A percentile compares a stretch with the other conserved stretches of the same genome.
These are phyloP conservation scores for Maniola jurtina DNA, from an alignment of 1,140 invertebrate species.

Conservation along the genomic window DNA sequence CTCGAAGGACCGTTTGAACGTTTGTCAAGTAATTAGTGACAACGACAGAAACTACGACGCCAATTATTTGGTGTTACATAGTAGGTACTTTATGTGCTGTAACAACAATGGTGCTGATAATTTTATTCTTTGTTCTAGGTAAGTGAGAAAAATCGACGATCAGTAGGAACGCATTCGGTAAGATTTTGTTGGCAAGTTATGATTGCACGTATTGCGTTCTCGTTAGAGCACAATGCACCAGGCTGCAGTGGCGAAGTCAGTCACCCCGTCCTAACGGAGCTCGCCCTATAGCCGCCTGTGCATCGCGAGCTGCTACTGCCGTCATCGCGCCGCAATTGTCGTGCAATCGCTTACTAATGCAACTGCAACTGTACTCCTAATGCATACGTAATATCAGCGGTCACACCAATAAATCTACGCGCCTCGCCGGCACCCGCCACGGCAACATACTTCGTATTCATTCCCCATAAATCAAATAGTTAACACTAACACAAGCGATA, in stretches of 20 bases:
- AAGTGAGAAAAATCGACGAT: conserved; percentile 28
- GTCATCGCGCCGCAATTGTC: conserved; percentile 67
- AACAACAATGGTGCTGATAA: background rate
- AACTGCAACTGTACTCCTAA: conserved; percentile 54
- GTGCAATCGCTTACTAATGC: conserved; percentile 70
- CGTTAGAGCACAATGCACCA: conserved; percentile 77
- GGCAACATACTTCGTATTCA: conserved; percentile 16
- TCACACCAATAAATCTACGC: conserved; percentile 24
- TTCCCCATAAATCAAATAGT: conserved; percentile 24
- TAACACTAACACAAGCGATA: conserved; percentile 31
- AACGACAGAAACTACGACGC: too few species aligned
- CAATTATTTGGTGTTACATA: too few species aligned
- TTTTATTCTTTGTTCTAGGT: conserved; percentile 54
- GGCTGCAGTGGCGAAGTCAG: conserved; percentile 71
- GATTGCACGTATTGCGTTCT: conserved; percentile 72
- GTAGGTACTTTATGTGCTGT: too few species aligned
- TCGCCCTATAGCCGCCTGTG: conserved; percentile 66
- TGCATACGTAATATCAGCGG: conserved; percentile 53
- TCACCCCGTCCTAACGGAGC: conserved; percentile 75
- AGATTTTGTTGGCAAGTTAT: conserved; percentile 60
- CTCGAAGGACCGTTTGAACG: too few species aligned
- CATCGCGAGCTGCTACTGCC: conserved; percentile 47
- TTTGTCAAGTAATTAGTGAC: too few species aligned
- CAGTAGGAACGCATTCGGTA: conserved; percentile 42
- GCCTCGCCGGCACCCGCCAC: conserved; percentile 18